Base-by-base conservation (phyloP, 2,113 vertebrate genomes). In the Terrapene triunguis region DNA sequence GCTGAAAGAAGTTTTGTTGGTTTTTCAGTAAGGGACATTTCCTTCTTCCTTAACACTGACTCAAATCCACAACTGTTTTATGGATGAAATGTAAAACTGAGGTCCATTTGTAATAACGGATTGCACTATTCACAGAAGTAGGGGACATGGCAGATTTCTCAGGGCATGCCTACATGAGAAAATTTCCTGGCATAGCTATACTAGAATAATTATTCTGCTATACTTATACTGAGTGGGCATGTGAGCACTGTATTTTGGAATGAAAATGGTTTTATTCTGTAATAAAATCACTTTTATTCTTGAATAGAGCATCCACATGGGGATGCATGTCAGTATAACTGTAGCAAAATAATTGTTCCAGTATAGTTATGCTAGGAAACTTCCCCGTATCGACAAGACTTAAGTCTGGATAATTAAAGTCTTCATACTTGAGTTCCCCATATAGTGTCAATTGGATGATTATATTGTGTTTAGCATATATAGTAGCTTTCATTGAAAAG, bases 271-370 rank as follows among this genome's bases (percentile, higher is more conserved):
- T 94, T 94, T 88, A 89, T 89, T 96, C 89, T 35, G 38, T 32
- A 96, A 82, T 92, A 91, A 57, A 57, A 95, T 94, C 84, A 84
- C 22, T 84, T 44, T 65, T 80, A 48, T 84, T 94, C 88, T 86
- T 87, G 85, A 79, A 81, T 8, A 50, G 2, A 53, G 12, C 88
- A 6, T 85, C 44, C 89, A 87, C 74, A 65, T 78, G 85, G 82
- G 80, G 91, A 16, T 85, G 89, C 82, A 88, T 29, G 84, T 57
- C 84, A 72, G 88, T 65, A 80, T 57, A 94, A 88, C 38, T 57
- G 19, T 85, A 57, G 29, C 65, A 96, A 74, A 90, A 72, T 94
- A 94, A 95, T 96, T 83, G 92, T 65, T 50, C 51, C 47, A 85
- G 57, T 57, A 32, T 83, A 82, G 72, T 48, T 85, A 85, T 85